These are phyloP conservation scores for Phrynocephalus versicolor DNA, from an alignment of 2,113 vertebrate genomes.

Conservation along the genomic window DNA sequence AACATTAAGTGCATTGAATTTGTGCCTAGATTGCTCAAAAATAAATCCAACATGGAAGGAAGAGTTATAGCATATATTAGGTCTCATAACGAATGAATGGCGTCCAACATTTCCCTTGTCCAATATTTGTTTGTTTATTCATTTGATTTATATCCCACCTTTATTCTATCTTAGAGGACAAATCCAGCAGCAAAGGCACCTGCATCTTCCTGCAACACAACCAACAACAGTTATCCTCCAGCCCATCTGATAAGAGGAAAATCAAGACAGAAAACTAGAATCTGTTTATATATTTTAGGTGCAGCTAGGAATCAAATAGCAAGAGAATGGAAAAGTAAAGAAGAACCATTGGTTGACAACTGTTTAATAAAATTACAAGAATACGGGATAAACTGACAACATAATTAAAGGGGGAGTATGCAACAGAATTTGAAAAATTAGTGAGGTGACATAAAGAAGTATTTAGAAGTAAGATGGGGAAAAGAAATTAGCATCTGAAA, in stretches of 20 bases:
- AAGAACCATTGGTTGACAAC: no score
- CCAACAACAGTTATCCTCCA: background rate
- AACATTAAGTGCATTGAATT: background rate
- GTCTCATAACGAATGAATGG: background rate
- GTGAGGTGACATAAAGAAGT: no score
- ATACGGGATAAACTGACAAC: no score
- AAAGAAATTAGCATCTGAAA: no score
- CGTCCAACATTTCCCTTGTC: background rate
- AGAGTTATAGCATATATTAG: background rate
- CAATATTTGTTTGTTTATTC: background rate
- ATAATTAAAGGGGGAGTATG: no score
- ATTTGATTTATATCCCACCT: background rate
- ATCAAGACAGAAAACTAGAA: background rate
- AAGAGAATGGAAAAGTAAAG: no score
- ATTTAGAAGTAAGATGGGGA: no score
- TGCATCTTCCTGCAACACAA: background rate
- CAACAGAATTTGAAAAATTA: no score
- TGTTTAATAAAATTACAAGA: no score
- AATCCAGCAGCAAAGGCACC: background rate
- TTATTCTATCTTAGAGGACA: background rate
- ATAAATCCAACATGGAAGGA: background rate
- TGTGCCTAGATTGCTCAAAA: background rate
- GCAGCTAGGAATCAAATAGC: no score
- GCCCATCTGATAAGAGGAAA: background rate
- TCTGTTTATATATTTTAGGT: no score